Conservation (phyloP, 2,113 vertebrate species). For the Dicrurus megarhynchus region DNA sequence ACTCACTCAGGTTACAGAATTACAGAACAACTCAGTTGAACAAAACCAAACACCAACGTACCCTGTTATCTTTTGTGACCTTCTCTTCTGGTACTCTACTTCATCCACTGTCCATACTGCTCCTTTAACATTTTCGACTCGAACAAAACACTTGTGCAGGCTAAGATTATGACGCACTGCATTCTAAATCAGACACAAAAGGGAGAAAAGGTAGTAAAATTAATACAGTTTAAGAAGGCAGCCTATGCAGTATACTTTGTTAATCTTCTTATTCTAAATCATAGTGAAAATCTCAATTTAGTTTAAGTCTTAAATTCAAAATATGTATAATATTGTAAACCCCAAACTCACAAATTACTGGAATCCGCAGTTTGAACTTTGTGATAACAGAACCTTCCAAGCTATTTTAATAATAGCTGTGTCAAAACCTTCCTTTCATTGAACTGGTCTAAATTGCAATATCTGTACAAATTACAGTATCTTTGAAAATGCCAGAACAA, state of each 20-base stretch:
- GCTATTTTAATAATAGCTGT: constrained; percentile 95
- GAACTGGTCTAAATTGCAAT: constrained; percentile 93
- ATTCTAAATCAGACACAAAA: constrained; percentile 85
- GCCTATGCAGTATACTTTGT: constrained; percentile 53
- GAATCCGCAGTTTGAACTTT: constrained; percentile 84
- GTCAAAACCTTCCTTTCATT: constrained; percentile 92
- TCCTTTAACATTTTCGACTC: constrained; percentile 99
- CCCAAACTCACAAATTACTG: constrained; percentile 81
- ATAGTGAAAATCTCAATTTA: constrained; percentile 70
- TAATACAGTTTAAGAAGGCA: constrained; percentile 74
- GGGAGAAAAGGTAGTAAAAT: constrained; percentile 69
- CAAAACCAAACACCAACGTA: constrained; percentile 75
- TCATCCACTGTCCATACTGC: constrained; percentile 99
- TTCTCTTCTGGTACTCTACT: constrained; percentile 98
- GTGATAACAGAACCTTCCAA: constrained; percentile 86
- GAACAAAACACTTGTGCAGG: constrained; percentile 99
- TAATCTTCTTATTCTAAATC: constrained; percentile 77
- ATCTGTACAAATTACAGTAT: constrained; percentile 93
- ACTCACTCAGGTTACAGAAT: constrained; percentile 52
- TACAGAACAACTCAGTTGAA: constrained; percentile 60
- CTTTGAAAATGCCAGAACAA: constrained; percentile 90
- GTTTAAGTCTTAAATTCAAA: constrained; percentile 75
- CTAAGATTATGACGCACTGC: constrained; percentile 99
- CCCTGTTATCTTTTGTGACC: constrained; percentile 99
- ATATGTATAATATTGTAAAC: constrained; percentile 71